These are phyloP conservation scores for Bombus breviceps DNA, from an alignment of 1,140 invertebrate species.

Conservation along the genomic window DNA sequence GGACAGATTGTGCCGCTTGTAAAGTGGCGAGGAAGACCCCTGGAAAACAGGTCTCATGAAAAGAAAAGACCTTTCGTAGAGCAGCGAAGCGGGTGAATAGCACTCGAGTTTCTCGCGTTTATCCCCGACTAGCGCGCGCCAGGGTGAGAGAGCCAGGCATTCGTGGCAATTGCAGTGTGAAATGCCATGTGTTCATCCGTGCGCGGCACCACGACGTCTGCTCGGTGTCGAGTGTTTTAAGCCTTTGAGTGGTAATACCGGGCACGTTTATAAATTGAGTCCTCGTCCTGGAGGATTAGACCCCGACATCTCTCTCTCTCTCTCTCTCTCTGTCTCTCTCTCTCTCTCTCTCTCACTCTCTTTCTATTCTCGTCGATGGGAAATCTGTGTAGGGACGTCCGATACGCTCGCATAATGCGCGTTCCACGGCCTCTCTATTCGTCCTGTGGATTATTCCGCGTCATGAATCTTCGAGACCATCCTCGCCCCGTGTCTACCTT, in stretches of 20 bases:
- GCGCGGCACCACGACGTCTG: conserved; percentile 50
- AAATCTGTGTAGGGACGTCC: conserved; percentile 67
- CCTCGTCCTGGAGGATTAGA: conserved; percentile 71
- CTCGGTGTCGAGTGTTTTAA: conserved; percentile 73
- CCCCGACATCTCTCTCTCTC: neutral
- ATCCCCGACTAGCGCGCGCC: conserved; percentile 7
- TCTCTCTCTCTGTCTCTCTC: conserved; percentile 1
- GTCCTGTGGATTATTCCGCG: conserved; percentile 69
- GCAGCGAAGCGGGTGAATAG: conserved; percentile 32
- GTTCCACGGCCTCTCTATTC: conserved; percentile 54
- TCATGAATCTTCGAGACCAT: conserved; percentile 64
- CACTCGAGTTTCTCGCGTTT: conserved; percentile 51
- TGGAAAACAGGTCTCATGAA: conserved; percentile 32
- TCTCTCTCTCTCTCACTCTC: neutral
- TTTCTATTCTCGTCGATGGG: conserved; percentile 51
- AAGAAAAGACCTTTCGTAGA: conserved; percentile 40
- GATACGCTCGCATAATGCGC: conserved; percentile 59
- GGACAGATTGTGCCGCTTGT: conserved; percentile 17
- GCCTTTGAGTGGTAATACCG: conserved; percentile 71
- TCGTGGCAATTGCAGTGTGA: conserved; percentile 71
- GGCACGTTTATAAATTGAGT: conserved; percentile 74
- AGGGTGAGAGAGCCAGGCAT: conserved; percentile 22
- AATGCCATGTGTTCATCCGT: conserved; percentile 64
- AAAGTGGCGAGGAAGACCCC: conserved; percentile 14
- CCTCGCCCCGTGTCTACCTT: conserved; percentile 19